Conservation (phyloP, 2,888 invertebrate species). For the Noctua comes region DNA sequence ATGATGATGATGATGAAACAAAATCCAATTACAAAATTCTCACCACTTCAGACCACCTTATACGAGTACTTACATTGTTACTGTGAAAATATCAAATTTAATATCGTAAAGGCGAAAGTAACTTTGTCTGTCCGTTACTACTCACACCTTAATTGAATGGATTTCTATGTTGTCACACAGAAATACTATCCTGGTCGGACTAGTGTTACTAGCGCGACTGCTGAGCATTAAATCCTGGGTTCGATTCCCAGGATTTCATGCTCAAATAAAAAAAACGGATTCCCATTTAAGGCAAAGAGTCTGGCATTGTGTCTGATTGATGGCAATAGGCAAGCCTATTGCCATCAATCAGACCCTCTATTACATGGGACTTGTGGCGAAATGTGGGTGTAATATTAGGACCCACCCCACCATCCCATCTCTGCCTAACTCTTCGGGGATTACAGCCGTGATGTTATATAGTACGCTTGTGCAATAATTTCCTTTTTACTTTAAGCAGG, state of each 20-base stretch:
- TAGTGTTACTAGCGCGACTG: background rate
- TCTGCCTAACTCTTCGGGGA: background rate
- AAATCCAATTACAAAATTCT: slow-evolving; percentile 10
- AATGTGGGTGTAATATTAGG: background rate
- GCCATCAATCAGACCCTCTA: too few relatives aligned
- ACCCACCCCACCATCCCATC: background rate
- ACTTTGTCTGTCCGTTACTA: background rate
- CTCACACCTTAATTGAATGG: background rate
- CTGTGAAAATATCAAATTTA: slow-evolving; percentile 39
- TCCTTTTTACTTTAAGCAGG: background rate
- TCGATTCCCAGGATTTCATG: too few relatives aligned
- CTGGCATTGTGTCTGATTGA: background rate
- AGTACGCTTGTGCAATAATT: background rate
- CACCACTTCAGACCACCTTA: background rate
- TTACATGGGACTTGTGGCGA: background rate
- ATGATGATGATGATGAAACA: too few relatives aligned
- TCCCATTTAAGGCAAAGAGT: too few relatives aligned
- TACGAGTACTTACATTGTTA: background rate
- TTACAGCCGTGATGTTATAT: background rate
- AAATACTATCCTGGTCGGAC: background rate
- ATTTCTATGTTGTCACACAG: background rate
- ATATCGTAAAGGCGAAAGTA: background rate
- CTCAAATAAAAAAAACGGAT: too few relatives aligned
- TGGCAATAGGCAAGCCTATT: background rate
- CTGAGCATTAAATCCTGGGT: background rate